Evolutionary conservation across 2,113 vertebrate genomes (phyloP), one percentile per base, ranked within the genome.

Genomic region (Saccopteryx bilineata): DNA sequence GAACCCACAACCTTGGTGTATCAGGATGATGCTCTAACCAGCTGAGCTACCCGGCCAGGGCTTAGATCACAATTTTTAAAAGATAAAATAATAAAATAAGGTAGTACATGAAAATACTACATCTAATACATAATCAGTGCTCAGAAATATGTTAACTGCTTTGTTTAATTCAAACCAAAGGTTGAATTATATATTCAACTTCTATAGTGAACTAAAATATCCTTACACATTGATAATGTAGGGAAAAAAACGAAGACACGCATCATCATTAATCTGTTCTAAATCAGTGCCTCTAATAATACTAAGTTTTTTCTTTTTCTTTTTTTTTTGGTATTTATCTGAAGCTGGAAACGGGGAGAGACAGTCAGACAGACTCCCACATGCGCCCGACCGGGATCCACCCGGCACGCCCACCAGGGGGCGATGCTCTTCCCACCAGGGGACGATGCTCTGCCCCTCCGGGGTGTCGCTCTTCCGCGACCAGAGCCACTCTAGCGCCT

Each of bases 61-160:
- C 39, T 39, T 39, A 39, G 39, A 39, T 39, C 39, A 39, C 39
- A 39, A 39, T 39, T 39, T 39, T 39, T 39, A 39, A 60, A 82
- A 88, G n/a, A 31, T 88, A 48, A 88, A 90, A 39, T 46, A 54
- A 63, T 74, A 61, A 52, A 93, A 65, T 69, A 26, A 87, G 60
- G 54, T 58, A 26, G 56, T 74, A 52, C 8, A 50, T 78, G 21
- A 23, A 58, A 83, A 19, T 39, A 39, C 39, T 39, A 2, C 72
- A 86, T 61, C 46, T 33, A 71, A 21, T 21, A n/a, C 12, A 50
- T 7, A 65, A 46, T 31, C n/a, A 52, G 66, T 50, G 74, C 46
- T 78, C 74, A 71, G 87, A 91, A 86, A 58, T 56, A 58, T 5
- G 18, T 81, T 79, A n/a, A 24, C n/a, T 26, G 50, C 69, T 96